These are phyloP conservation scores for Erpetoichthys calabaricus DNA, from an alignment of 2,797 vertebrate genomes.

Conservation along the genomic window DNA sequence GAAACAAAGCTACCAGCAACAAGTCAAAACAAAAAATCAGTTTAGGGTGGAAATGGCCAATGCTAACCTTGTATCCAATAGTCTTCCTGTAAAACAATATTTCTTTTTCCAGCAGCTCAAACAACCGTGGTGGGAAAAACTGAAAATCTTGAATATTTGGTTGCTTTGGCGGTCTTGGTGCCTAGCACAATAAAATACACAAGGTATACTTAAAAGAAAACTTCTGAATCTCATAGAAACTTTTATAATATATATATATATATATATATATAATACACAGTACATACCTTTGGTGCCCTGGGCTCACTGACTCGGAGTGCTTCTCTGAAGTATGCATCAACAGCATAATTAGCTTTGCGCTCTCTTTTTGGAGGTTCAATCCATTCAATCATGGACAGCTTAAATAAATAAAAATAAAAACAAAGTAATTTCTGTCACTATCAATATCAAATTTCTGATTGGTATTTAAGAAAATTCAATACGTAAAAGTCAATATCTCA, in stretches of 20 bases:
- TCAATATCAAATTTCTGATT: too few relatives aligned
- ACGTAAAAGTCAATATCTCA: too few relatives aligned
- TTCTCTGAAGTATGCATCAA: slow-evolving; percentile 76
- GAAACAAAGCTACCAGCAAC: too few relatives aligned
- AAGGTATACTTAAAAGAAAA: slow-evolving; percentile 6
- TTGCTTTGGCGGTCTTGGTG: slow-evolving; percentile 69
- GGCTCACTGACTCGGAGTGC: slow-evolving; percentile 70
- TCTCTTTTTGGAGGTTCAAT: slow-evolving; percentile 77
- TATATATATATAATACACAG: too few relatives aligned
- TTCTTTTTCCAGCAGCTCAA: slow-evolving; percentile 74
- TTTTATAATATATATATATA: background rate
- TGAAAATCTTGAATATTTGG: slow-evolving; percentile 79
- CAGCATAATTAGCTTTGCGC: slow-evolving; percentile 72
- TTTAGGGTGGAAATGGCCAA: background rate
- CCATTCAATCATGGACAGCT: slow-evolving; percentile 73
- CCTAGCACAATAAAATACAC: slow-evolving; percentile 33
- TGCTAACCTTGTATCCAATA: slow-evolving; percentile 66
- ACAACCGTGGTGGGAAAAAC: slow-evolving; percentile 68
- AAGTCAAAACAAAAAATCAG: too few relatives aligned
- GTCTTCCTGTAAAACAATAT: slow-evolving; percentile 74
- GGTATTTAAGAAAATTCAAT: too few relatives aligned
- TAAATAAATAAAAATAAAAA: slow-evolving; percentile 16
- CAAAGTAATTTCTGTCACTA: slow-evolving; percentile 11
- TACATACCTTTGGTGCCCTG: slow-evolving; percentile 63
- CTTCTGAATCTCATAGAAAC: slow-evolving; percentile 6